Evolutionary conservation across 2,113 vertebrate species (phyloP), one percentile per base, ranked within the genome.

Genomic region (Eretmochelys imbricata): DNA sequence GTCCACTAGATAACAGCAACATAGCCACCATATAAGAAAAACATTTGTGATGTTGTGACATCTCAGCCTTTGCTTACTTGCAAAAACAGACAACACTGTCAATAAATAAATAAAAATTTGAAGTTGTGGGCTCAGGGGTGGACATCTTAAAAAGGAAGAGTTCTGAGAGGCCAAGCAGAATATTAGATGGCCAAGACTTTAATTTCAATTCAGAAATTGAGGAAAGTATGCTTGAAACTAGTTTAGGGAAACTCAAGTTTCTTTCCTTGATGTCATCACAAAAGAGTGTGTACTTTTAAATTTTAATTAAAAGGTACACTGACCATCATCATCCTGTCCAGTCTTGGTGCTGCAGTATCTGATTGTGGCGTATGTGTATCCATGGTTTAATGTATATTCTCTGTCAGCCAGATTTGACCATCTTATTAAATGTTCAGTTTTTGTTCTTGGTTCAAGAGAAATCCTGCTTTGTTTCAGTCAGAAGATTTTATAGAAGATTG

Each of bases 261-360:
- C 93, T 82, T 95, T 95, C 90, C 93, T 86, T 90, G 93, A 72
- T 96, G 62, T 53, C 89, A 92, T 78, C 76, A 75, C 22, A 87
- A 94, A 95, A 94, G 89, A 22, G 8, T 91, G 83, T 84, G 87
- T 91, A 57, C 90, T 95, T 96, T 96, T 94, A 91, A 93, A 89
- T 96, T 97, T 96, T 97, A 96, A 96, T 97, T 97, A 96, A 96
- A 97, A 96, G 80, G 96, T 96, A 94, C 87, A 96, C 96, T 96
- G 95, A 94, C 96, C 94, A 89, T 95, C 94, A 97, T 96, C 94
- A 95, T 97, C 90, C 94, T 92, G 95, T 96, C 89, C 95, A 95
- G 90, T 55, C 55, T 94, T 94, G 94, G 82, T 93, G 92, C 93
- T 95, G 85, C 83, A 89, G 83, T 89, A 84, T 89, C 94, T 95